Evolutionary conservation across 2,888 invertebrate genomes (phyloP).

Genomic region (Pherbina coryleti): DNA sequence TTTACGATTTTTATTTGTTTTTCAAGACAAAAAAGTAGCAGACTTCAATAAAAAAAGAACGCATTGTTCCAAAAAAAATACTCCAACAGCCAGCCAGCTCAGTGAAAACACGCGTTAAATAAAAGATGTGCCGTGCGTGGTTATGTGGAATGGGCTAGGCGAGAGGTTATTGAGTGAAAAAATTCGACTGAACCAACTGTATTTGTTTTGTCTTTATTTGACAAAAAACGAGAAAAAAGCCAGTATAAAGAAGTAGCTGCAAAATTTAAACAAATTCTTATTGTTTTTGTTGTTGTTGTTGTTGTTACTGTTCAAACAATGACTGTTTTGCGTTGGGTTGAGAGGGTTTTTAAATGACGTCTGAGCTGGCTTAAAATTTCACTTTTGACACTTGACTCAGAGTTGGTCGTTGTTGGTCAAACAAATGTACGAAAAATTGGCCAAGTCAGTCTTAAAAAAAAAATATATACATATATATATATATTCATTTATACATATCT

Average conservation of each 20-base stretch:
- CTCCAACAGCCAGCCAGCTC: background rate
- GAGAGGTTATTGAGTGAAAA: background rate
- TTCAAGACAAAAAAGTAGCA: background rate
- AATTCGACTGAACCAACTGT: background rate
- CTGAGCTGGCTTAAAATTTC: constrained; percentile 4
- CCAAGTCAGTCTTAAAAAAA: background rate
- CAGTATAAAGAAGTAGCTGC: background rate
- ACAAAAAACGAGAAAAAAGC: background rate
- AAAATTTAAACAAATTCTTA: background rate
- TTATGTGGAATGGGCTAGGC: too few species aligned
- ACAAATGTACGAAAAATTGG: background rate
- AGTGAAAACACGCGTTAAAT: too few species aligned
- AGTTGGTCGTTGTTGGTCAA: background rate
- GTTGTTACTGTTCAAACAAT: background rate
- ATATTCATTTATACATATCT: background rate
- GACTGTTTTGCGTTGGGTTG: background rate
- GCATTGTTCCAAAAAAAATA: background rate
- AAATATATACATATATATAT: too few species aligned
- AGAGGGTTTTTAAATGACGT: background rate
- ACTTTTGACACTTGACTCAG: constrained; percentile 33
- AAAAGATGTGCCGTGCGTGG: too few species aligned
- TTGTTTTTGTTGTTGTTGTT: background rate
- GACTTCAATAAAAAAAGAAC: background rate
- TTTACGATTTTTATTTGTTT: background rate
- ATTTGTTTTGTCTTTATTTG: background rate